Evolutionary conservation across 2,888 invertebrate genomes (phyloP), one percentile per base, ranked within the genome.

Genomic region (Orthosia cruda): DNA sequence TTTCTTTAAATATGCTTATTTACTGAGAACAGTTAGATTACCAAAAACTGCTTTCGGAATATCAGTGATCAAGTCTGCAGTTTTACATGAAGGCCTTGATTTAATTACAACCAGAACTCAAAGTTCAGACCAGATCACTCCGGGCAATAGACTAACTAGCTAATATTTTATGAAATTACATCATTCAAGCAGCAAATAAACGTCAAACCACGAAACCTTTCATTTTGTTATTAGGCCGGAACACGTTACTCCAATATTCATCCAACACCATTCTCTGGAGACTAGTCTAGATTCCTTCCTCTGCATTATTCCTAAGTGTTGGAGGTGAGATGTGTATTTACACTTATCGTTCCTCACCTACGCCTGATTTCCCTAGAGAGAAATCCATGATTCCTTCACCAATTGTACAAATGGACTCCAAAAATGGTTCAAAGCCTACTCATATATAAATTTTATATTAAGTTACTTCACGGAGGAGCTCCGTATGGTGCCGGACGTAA

Each of bases 351-450:
- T 79, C 49, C 20, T 70, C 62, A 70, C 84, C 66, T 67, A 67
- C 49, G 12, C 11, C 2, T 83, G 70, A 84, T 81, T 81, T 81
- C 81, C 84, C 81, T 57, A 0, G 74, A 68, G 81, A 57, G 11
- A 15, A 58, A 58, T 71, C 26, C 54, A 64, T 62, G 79, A 55
- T 49, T 68, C 54, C 63, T 80, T 70, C 54, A 49, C 67, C 59
- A 84, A 80, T 84, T 64, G 40, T 49, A 62, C 32, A 65, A 78
- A 66, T 72, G 32, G 54, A 69, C 62, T 58, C 26, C 11, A 32
- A 55, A 67, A 70, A 81, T 54, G 50, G 0, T 55, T 58, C 40
- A 23, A 62, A 74, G n/a, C 55, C 23, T 65, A 55, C 54, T 52
- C 2, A 9, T 18, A 58, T 18, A 58, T 52, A 15, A 57, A 77